A percentile compares a stretch with the other conserved stretches of the same genome.
These are phyloP conservation scores for Trachops cirrhosus DNA, from an alignment of 2,797 vertebrate species.

Conservation along the genomic window DNA sequence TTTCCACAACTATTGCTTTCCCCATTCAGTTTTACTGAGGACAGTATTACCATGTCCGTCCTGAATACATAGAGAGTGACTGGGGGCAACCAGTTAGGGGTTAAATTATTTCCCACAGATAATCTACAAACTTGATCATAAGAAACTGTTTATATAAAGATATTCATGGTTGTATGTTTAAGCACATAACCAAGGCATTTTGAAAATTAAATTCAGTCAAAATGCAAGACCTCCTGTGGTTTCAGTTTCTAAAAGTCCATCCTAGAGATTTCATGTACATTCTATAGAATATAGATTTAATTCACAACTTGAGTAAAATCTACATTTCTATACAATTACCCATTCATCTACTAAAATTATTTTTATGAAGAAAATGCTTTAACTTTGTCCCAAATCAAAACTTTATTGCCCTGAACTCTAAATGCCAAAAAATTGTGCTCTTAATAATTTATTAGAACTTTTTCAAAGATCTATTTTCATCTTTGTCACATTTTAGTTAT, in stretches of 20 bases:
- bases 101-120: constrained; percentile 18
- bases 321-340: neutral
- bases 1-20: neutral
- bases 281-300: neutral
- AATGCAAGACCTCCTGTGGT: neutral
- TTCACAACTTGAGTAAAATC: neutral
- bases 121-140: neutral
- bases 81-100: neutral
- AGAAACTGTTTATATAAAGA: neutral
- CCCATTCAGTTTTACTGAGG: neutral
- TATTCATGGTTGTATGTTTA: neutral
- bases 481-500: neutral
- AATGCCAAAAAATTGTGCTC: neutral
- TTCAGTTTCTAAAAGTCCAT: neutral
- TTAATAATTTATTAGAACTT: neutral
- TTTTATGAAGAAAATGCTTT: constrained; percentile 15
- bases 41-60: neutral
- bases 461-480: constrained; percentile 18
- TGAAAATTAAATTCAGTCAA: constrained; percentile 21
- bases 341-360: neutral
- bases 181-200: neutral
- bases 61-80: neutral
- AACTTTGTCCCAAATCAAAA: neutral
- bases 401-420: neutral
- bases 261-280: neutral